A percentile compares a stretch with the other conserved stretches of the same genome.
These are phyloP conservation scores for Heterohyrax brucei DNA, from an alignment of 2,797 vertebrate genomes.

Conservation along the genomic window DNA sequence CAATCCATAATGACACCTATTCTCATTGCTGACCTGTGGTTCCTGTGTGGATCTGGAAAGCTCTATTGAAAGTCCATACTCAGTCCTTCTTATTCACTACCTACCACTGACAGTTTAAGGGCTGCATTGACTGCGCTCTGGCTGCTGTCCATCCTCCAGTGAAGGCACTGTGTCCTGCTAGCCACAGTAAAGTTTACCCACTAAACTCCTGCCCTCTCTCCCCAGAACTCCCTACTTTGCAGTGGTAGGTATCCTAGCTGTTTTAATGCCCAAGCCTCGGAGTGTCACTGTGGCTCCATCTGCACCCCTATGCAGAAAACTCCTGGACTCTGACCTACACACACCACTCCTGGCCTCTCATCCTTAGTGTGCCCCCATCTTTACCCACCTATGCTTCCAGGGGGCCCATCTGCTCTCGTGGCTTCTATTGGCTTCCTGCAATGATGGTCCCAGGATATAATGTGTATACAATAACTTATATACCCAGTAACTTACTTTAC, in stretches of 20 bases:
- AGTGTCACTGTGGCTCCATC: background rate
- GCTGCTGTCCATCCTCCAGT: background rate
- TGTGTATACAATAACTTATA: background rate
- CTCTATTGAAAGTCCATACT: background rate
- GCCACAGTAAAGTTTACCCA: background rate
- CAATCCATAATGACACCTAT: background rate
- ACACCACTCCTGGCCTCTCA: background rate
- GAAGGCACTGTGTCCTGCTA: background rate
- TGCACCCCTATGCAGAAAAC: background rate
- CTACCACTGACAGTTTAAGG: background rate
- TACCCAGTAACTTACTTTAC: background rate
- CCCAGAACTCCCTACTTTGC: background rate
- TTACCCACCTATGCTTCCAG: background rate
- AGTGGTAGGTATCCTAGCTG: background rate
- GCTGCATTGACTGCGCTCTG: background rate
- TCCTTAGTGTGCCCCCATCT: background rate
- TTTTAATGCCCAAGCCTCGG: background rate
- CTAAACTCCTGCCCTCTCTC: background rate
- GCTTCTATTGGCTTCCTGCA: background rate
- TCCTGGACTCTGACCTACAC: background rate
- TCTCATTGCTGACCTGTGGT: background rate
- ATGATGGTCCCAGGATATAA: background rate
- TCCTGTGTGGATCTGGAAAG: background rate
- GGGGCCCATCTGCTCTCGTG: background rate
- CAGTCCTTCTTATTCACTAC: background rate